Conservation (phyloP, 1,140 invertebrate species). For the Melanaphis sacchari region DNA sequence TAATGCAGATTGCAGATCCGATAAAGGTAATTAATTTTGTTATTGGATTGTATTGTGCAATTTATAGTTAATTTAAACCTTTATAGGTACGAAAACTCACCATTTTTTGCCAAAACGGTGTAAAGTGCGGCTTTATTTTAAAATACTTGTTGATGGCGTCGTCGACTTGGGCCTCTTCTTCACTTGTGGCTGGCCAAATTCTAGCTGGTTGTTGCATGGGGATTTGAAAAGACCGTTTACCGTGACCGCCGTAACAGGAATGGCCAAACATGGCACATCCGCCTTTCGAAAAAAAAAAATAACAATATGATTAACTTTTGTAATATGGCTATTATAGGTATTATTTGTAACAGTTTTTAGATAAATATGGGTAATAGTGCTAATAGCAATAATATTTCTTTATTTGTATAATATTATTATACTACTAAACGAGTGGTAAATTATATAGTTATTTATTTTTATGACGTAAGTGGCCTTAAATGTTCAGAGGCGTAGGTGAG, state of each 20-base stretch:
- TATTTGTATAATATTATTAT: no score
- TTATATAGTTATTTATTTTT: no score
- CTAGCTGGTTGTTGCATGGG: conserved; percentile 61
- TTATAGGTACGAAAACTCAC: neutral
- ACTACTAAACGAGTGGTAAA: no score
- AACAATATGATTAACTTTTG: neutral
- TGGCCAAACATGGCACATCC: conserved; percentile 72
- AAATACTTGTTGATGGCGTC: conserved; percentile 47
- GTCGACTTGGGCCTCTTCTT: conserved; percentile 11
- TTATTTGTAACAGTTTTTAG: neutral
- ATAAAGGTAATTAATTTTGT: neutral
- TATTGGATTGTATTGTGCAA: neutral
- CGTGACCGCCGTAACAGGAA: conserved; percentile 73
- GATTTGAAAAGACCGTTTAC: conserved; percentile 68
- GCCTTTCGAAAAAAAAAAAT: conserved; percentile 63
- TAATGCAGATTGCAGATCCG: neutral
- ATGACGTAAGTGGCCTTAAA: no score
- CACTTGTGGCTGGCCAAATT: neutral
- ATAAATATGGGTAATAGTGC: neutral
- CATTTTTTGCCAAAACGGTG: conserved; percentile 49
- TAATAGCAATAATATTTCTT: neutral
- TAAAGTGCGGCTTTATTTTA: conserved; percentile 33
- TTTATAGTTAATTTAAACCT: neutral
- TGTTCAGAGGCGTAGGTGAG: no score
- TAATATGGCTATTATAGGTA: neutral